A percentile compares a stretch with the other conserved stretches of the same genome.
These are phyloP conservation scores for Drosophila azteca DNA, from an alignment of 1,140 invertebrate genomes.

Conservation along the genomic window DNA sequence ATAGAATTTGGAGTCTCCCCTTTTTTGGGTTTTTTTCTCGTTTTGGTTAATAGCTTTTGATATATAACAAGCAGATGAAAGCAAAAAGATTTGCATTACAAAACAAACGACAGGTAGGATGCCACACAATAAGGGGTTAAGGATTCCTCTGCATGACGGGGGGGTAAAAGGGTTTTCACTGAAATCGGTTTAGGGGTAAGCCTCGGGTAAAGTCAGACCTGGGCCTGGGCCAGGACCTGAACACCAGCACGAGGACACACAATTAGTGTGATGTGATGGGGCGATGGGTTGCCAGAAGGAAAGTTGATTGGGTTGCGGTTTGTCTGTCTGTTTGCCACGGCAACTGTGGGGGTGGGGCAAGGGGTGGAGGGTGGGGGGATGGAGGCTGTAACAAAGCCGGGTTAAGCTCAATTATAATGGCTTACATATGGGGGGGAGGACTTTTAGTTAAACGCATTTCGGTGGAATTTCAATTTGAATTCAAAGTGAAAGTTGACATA, in stretches of 20 bases:
- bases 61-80: conserved; percentile 81
- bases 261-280: conserved; percentile 62
- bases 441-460: conserved; percentile 37
- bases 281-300: conserved; percentile 34
- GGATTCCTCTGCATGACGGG: no score
- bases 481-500: neutral
- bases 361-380: neutral
- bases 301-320: conserved; percentile 61
- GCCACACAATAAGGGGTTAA: neutral
- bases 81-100: conserved; percentile 80
- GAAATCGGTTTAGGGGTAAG: conserved; percentile 14
- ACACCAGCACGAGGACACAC: conserved; percentile 35
- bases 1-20: conserved; percentile 60
- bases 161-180: conserved; percentile 13
- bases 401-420: conserved; percentile 49
- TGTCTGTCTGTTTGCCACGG: conserved; percentile 46
- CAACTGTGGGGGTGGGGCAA: conserved; percentile 13
- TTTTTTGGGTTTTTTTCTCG: conserved; percentile 23
- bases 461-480: conserved; percentile 36
- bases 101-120: conserved; percentile 71
- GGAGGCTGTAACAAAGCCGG: conserved; percentile 4
- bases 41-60: conserved; percentile 76
- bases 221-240: neutral
- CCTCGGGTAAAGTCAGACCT: conserved; percentile 30
- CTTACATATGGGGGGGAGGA: conserved; percentile 24